phyloP scores from a whole-genome alignment of 2,113 vertebrate genomes.

The Emydura subglobosa region DNA sequence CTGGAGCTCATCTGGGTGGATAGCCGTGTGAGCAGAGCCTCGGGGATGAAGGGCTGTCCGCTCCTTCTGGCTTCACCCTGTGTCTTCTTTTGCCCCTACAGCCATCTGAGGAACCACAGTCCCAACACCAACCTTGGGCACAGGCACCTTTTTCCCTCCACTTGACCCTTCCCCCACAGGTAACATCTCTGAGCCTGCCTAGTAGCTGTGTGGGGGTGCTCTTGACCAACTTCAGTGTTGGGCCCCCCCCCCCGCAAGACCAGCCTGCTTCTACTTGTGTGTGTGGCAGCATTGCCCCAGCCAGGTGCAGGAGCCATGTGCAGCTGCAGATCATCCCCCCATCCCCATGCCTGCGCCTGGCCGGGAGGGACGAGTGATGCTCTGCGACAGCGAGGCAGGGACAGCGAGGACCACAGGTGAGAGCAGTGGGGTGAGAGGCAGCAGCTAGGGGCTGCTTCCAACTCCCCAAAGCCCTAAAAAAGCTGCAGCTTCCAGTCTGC shows the following conservation, averaged over 20 bases:
- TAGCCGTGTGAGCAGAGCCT: neutral
- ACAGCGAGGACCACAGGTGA: neutral
- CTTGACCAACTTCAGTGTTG: neutral
- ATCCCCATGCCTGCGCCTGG: neutral
- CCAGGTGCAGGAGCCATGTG: too few species aligned
- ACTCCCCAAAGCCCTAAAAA: neutral
- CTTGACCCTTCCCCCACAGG: too few species aligned
- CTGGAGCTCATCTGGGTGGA: neutral
- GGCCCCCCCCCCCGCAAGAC: too few species aligned
- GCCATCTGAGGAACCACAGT: neutral
- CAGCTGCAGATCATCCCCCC: neutral
- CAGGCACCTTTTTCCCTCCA: neutral
- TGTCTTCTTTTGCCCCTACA: neutral
- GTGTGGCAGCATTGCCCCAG: too few species aligned
- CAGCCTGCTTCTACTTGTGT: neutral
- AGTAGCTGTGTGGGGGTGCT: neutral
- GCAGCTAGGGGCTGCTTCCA: neutral
- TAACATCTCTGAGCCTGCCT: too few species aligned
- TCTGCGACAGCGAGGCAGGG: neutral
- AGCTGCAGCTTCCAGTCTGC: neutral
- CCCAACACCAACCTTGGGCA: neutral
- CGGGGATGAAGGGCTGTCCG: neutral
- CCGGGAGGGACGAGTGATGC: neutral
- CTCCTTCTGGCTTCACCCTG: neutral
- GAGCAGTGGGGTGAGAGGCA: too few species aligned